Conservation (phyloP, 2,888 invertebrate species). For the Nebria salina region DNA sequence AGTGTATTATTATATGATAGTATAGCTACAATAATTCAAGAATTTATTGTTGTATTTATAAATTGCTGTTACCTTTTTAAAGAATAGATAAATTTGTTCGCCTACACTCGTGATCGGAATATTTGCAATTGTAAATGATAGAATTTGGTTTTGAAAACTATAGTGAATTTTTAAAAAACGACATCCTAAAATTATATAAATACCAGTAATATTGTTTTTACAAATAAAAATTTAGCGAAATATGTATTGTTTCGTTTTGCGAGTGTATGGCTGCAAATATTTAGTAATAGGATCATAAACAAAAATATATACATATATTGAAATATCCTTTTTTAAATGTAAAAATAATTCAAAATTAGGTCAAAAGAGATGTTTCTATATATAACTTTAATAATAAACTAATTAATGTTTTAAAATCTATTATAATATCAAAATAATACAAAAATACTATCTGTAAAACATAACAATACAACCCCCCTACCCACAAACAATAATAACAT, state of each 20-base stretch:
- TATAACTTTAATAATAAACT: too few species aligned
- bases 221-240: slow-evolving; percentile 30
- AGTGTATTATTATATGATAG: too few species aligned
- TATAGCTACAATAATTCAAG: too few species aligned
- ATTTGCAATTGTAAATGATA: background rate
- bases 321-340: slow-evolving; percentile 28
- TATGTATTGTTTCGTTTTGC: slow-evolving; percentile 32
- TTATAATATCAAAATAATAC: too few species aligned
- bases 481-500: too few species aligned
- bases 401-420: background rate
- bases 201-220: slow-evolving; percentile 39
- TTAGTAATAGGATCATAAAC: background rate
- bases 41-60: too few species aligned
- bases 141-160: background rate
- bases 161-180: too few species aligned
- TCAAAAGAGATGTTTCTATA: slow-evolving; percentile 4
- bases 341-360: slow-evolving; percentile 17
- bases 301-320: background rate
- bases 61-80: too few species aligned
- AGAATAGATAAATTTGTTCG: background rate
- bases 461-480: too few species aligned
- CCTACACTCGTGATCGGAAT: slow-evolving; percentile 15
- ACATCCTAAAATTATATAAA: too few species aligned
- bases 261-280: slow-evolving; percentile 23
- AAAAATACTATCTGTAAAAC: too few species aligned